Evolutionary conservation across 2,113 vertebrate genomes (phyloP).

Genomic region (Scalopus aquaticus): DNA sequence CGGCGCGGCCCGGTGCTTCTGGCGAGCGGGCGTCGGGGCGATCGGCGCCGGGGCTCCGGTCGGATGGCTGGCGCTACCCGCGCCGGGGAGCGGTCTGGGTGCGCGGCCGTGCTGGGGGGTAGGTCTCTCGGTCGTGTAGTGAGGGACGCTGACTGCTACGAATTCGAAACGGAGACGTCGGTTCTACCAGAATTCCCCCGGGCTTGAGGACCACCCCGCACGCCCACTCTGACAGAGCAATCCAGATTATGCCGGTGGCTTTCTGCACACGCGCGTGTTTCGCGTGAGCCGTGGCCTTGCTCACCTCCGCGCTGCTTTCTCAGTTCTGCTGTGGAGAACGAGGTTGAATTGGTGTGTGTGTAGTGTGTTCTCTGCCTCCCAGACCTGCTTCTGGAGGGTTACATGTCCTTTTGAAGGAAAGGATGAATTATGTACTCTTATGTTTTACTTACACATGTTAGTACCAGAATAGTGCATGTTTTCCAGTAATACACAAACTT

Average conservation of each 20-base stretch:
- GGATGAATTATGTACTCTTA: neutral
- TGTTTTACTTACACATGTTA: neutral
- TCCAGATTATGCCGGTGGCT: no score
- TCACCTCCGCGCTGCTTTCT: neutral
- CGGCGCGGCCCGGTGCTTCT: neutral
- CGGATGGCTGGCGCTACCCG: neutral
- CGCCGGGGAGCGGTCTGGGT: no score
- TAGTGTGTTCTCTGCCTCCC: no score
- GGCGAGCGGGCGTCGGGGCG: neutral
- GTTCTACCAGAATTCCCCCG: neutral
- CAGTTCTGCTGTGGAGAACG: neutral
- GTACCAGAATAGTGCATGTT: neutral
- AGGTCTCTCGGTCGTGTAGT: neutral
- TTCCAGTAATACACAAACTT: neutral
- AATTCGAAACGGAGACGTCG: neutral
- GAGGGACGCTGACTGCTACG: neutral
- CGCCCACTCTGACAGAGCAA: neutral
- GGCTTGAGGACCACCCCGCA: neutral
- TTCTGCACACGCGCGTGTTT: accelerated
- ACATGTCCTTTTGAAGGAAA: neutral
- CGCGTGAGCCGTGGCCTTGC: neutral
- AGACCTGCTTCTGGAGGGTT: neutral
- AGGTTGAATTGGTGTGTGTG: neutral
- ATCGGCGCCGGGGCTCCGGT: no score
- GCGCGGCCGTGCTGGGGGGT: neutral